Base-by-base conservation (phyloP, 1,140 invertebrate species). In the Brachionus asplanchnoidis region DNA sequence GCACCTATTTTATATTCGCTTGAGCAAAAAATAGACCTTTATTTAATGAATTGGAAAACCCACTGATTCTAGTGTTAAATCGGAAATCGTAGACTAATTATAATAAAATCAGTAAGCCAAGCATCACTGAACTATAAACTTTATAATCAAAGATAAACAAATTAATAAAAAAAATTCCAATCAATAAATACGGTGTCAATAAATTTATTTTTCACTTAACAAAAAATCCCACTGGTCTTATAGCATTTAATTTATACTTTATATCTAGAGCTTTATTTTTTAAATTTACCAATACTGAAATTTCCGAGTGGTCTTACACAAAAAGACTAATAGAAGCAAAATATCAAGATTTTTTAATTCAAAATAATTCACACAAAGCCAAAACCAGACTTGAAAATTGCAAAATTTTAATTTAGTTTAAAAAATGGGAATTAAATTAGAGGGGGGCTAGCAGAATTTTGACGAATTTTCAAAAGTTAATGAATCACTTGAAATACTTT, bases 401-500 rank as follows among this genome's bases (percentile, higher is more conserved):
- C 17, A 60, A 73, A 73, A 42, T 73, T 73, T 40, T 40, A 73
- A 73, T 73, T 73, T 73, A 42, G 12, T 68, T 68, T 32, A 73
- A 73, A 73, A 73, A 73, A 73, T 42, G 40, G 40, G n/a, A n/a
- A 32, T 14, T 32, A 68, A 68, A 68, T 32, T 32, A 32, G 26
- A 14, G 32, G 32, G 32, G 32, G 66, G 66, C 14, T 68, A 36
- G 66, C 11, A 60, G 9, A 23, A 9, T 60, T 60, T 60, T 60
- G 66, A 68, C 66, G 26, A 68, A 68, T 12, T 32, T 68, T 68
- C 32, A 32, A n/a, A 68, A 73, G 68, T 73, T 73, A 73, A 73
- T 73, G 68, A 73, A 73, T 73, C 68, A 73, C 68, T 73, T 73
- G 68, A 73, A 73, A 73, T 73, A 73, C 68, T 73, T 73, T 73